phyloP scores from a whole-genome alignment of 2,888 invertebrate species.

The Napeogenes inachia region DNA sequence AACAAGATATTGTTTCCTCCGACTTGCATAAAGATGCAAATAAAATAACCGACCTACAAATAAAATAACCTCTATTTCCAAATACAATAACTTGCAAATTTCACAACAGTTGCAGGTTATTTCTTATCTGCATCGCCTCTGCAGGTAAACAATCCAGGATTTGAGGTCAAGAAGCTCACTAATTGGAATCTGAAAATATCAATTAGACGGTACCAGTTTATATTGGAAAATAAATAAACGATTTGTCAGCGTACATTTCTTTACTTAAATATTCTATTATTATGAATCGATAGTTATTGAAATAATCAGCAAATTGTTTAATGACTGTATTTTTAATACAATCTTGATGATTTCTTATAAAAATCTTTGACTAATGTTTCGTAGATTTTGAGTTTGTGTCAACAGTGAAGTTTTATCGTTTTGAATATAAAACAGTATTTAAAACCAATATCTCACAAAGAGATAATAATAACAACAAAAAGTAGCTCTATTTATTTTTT shows the following conservation, averaged over 20 bases:
- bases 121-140: slow-evolving; percentile 22
- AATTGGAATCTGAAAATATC: slow-evolving; percentile 26
- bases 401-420: no score
- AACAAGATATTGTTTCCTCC: slow-evolving; percentile 1
- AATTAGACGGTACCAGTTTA: slow-evolving; percentile 12
- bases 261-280: no score
- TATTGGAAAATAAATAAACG: slow-evolving; percentile 1
- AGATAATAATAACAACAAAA: no score
- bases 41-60: background rate
- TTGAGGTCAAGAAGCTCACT: slow-evolving; percentile 26
- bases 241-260: background rate
- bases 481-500: no score
- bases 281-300: no score
- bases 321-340: no score
- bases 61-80: slow-evolving; percentile 17
- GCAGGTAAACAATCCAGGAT: slow-evolving; percentile 26
- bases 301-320: no score
- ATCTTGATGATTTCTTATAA: no score
- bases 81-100: slow-evolving; percentile 30
- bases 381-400: no score
- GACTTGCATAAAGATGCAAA: slow-evolving; percentile 1
- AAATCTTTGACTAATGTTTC: no score
- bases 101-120: slow-evolving; percentile 20
- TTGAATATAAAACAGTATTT: no score
- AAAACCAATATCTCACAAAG: no score